A percentile compares a stretch with the other conserved stretches of the same genome.
phyloP scores from a whole-genome alignment of 2,113 vertebrate species.

The Tachysurus vachellii region DNA sequence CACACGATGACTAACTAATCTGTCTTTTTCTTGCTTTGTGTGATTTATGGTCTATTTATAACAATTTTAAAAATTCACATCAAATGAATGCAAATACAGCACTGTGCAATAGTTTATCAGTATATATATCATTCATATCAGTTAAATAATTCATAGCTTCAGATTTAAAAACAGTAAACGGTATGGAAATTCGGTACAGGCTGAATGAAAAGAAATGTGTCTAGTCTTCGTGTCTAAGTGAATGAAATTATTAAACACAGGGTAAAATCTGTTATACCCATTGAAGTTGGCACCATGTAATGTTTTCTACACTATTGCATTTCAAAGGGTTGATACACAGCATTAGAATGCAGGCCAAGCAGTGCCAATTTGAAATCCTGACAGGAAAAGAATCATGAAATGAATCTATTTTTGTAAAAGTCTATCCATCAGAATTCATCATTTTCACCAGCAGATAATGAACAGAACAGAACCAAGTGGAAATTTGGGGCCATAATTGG shows the following conservation, averaged over 20 bases:
- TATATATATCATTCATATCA: not conserved
- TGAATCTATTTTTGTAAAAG: slow-evolving; percentile 47
- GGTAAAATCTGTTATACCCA: slow-evolving; percentile 33
- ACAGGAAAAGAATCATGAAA: slow-evolving; percentile 51
- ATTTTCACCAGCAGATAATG: slow-evolving; percentile 47
- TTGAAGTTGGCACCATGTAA: slow-evolving; percentile 17
- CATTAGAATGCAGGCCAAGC: slow-evolving; percentile 43
- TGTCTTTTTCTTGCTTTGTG: slow-evolving; percentile 1
- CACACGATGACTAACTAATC: not conserved
- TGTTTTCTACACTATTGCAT: not conserved
- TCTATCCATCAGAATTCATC: slow-evolving; percentile 48
- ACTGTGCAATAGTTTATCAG: not conserved
- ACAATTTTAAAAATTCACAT: not conserved
- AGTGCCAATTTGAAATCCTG: slow-evolving; percentile 51
- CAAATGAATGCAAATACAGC: not conserved
- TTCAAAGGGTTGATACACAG: slow-evolving; percentile 33
- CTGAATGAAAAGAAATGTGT: not conserved
- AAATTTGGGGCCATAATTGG: slow-evolving; percentile 74
- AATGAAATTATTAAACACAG: slow-evolving; percentile 24
- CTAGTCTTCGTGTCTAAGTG: slow-evolving; percentile 17
- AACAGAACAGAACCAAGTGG: slow-evolving; percentile 57
- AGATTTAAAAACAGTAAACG: slow-evolving; percentile 17
- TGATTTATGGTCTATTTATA: not conserved
- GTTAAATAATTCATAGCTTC: not conserved
- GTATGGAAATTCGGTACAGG: not conserved